These are phyloP conservation scores for Kuschelorhynchus macadamiae DNA, from an alignment of 2,888 invertebrate genomes.

Conservation along the genomic window DNA sequence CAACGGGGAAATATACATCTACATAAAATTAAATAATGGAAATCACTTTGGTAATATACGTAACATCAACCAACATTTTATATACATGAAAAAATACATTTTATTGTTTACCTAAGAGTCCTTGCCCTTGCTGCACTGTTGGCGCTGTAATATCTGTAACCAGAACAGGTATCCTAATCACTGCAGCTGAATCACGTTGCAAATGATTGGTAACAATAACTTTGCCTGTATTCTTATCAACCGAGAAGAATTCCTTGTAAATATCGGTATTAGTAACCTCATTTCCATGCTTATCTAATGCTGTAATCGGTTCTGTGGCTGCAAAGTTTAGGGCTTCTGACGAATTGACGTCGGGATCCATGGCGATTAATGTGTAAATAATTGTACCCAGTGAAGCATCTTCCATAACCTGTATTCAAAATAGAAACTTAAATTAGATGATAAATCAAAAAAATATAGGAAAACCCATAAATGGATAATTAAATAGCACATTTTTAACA, in stretches of 20 bases:
- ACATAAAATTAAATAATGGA: too few species aligned
- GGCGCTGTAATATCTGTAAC: slow-evolving; percentile 88
- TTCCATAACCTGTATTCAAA: slow-evolving; percentile 83
- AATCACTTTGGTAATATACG: too few species aligned
- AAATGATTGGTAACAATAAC: slow-evolving; percentile 77
- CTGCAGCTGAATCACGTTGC: slow-evolving; percentile 79
- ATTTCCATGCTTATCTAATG: slow-evolving; percentile 87
- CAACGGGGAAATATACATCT: too few species aligned
- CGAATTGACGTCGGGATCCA: slow-evolving; percentile 84
- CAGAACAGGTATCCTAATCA: slow-evolving; percentile 82
- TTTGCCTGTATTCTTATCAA: slow-evolving; percentile 74
- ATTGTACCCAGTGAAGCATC: slow-evolving; percentile 81
- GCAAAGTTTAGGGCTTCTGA: slow-evolving; percentile 78
- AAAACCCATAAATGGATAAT: too few species aligned
- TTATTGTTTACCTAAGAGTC: slow-evolving; percentile 47
- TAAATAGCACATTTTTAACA: too few species aligned
- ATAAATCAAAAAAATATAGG: slow-evolving; percentile 8
- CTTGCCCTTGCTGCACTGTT: slow-evolving; percentile 76
- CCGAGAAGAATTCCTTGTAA: slow-evolving; percentile 76
- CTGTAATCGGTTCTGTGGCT: slow-evolving; percentile 80
- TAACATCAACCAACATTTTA: too few species aligned
- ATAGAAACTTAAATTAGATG: too few species aligned
- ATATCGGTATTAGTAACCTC: slow-evolving; percentile 71
- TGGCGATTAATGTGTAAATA: slow-evolving; percentile 80
- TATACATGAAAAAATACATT: too few species aligned